These are phyloP conservation scores for Amaurobius ferox DNA, from an alignment of 2,888 invertebrate species.

Conservation along the genomic window DNA sequence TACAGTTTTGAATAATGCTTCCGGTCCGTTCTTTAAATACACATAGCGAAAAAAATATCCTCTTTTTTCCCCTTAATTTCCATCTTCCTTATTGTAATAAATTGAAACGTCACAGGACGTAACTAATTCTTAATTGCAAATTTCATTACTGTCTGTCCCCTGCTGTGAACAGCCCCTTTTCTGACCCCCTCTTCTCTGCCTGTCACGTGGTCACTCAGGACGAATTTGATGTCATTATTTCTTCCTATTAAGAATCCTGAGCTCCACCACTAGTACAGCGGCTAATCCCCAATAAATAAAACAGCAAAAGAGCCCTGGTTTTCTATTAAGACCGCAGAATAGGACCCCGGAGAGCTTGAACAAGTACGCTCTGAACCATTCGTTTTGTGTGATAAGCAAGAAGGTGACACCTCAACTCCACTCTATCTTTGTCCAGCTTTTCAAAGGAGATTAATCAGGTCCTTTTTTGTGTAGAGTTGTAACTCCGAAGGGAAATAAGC, in stretches of 20 bases:
- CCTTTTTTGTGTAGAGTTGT: background rate
- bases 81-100: no score
- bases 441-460: constrained; percentile 50
- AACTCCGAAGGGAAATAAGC: background rate
- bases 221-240: constrained; percentile 66
- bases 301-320: constrained; percentile 28
- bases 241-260: constrained; percentile 37
- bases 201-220: constrained; percentile 42
- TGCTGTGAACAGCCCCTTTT: background rate
- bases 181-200: background rate
- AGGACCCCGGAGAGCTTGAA: constrained; percentile 50
- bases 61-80: no score
- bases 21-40: no score
- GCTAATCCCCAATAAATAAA: constrained; percentile 58
- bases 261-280: constrained; percentile 15
- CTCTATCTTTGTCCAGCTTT: constrained; percentile 63
- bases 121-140: no score
- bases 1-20: no score
- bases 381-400: constrained; percentile 52
- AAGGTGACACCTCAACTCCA: constrained; percentile 63
- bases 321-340: constrained; percentile 70
- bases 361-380: constrained; percentile 27
- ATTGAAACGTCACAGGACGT: no score
- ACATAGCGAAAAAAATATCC: no score
- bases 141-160: background rate